Percentiles rank a stretch among this genome's conserved stretches.
These are phyloP conservation scores for Polydrusus pterygomalis DNA, from an alignment of 2,888 invertebrate genomes.

Conservation along the genomic window DNA sequence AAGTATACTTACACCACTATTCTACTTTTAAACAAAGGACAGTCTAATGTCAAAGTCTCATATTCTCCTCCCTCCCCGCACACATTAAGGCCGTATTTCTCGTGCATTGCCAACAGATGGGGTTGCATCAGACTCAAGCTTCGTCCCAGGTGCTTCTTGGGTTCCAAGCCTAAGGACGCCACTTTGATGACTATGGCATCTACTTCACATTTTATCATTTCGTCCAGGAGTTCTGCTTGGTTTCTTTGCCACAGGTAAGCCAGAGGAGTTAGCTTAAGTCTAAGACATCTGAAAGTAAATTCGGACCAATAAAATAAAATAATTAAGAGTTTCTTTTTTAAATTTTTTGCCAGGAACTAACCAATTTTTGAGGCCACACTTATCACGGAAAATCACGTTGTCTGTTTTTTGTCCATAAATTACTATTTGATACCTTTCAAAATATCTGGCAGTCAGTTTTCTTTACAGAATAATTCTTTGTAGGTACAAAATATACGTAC, in stretches of 20 bases:
- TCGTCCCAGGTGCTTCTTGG: conserved; percentile 90
- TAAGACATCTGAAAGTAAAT: conserved; percentile 81
- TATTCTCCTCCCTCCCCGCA: conserved; percentile 99
- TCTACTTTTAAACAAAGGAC: conserved; percentile 93
- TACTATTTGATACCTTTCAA: not conserved
- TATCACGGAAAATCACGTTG: too few relatives aligned
- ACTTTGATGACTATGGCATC: conserved; percentile 98
- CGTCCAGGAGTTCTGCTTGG: conserved; percentile 93
- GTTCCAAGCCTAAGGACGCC: conserved; percentile 93
- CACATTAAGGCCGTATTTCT: conserved; percentile 95
- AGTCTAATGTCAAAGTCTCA: conserved; percentile 97
- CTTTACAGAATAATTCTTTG: too few relatives aligned
- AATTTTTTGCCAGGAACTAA: too few relatives aligned
- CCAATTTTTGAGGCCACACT: too few relatives aligned
- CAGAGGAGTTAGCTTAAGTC: conserved; percentile 91
- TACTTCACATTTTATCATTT: conserved; percentile 96
- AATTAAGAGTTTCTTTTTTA: not conserved
- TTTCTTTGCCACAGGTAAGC: conserved; percentile 98
- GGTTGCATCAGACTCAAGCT: conserved; percentile 89
- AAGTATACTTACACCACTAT: conserved; percentile 87
- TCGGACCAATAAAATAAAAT: not conserved
- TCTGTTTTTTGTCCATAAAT: too few relatives aligned
- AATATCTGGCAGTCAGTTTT: not conserved
- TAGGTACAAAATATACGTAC: conserved; percentile 76
- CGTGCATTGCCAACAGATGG: conserved; percentile 90